Evolutionary conservation across 2,888 invertebrate species (phyloP).

Genomic region (Lissonota sp.): DNA sequence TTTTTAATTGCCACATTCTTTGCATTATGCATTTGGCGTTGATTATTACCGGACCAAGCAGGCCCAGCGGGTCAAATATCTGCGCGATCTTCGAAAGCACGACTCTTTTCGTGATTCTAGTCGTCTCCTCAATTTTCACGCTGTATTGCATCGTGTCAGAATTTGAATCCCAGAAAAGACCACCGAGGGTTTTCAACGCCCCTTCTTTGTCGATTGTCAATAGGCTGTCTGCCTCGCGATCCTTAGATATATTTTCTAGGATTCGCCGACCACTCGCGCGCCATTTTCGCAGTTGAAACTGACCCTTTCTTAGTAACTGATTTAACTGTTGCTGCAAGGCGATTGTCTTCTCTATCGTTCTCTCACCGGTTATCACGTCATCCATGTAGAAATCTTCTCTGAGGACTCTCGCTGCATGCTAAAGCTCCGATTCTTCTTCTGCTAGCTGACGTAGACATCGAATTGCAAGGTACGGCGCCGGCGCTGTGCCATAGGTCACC

Average conservation of each 20-base stretch:
- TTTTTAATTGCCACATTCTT: conserved; percentile 35
- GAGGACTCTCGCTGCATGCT: conserved; percentile 32
- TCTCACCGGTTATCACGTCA: conserved; percentile 50
- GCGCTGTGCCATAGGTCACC: conserved; percentile 50
- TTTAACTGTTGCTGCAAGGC: conserved; percentile 14
- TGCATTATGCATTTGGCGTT: conserved; percentile 48
- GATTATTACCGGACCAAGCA: conserved; percentile 49
- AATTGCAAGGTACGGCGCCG: conserved; percentile 56
- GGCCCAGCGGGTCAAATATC: conserved; percentile 61
- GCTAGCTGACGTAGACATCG: conserved; percentile 56
- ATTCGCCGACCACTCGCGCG: conserved; percentile 25
- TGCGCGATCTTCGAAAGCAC: conserved; percentile 51
- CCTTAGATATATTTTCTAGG: conserved; percentile 13
- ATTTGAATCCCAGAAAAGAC: conserved; percentile 54
- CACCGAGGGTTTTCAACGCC: conserved; percentile 48
- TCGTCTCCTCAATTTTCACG: conserved; percentile 12
- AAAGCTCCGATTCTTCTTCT: conserved; percentile 38
- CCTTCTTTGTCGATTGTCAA: conserved; percentile 49
- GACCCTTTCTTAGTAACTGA: conserved; percentile 10
- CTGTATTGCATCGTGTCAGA: conserved; percentile 47
- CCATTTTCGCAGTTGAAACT: conserved; percentile 56
- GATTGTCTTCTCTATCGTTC: conserved; percentile 20
- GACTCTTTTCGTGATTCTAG: conserved; percentile 39
- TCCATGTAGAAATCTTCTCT: conserved; percentile 58
- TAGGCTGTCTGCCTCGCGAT: conserved; percentile 42